Evolutionary conservation across 2,888 invertebrate species (phyloP), one percentile per base, ranked within the genome.

Genomic region (Papilio protenor): DNA sequence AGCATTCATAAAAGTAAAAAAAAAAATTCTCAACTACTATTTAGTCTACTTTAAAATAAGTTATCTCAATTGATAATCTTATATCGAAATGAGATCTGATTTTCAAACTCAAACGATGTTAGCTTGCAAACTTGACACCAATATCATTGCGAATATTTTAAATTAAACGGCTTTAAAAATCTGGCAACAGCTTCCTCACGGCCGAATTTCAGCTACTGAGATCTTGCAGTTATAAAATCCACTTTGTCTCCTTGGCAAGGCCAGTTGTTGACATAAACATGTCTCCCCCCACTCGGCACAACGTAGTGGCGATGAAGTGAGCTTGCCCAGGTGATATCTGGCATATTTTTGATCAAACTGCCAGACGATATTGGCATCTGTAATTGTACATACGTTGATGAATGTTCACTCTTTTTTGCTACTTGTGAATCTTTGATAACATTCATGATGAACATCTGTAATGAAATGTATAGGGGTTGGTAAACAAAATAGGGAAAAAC

Each of bases 201-300:
- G 73, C 40, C 73, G 59, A 59, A 75, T 73, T 61, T 57, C 47
- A 23, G 33, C 75, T 52, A 75, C 66, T 55, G 78, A 76, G 59
- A 52, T 69, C 76, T 45, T 61, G 33, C 70, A 71, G 69, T 59
- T 47, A 55, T 47, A 75, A 59, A 72, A 70, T 77, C 80, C 79
- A 75, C 77, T 75, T 79, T 75, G 79, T 81, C 81, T 81, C 74
- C 78, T 83, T 84, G 84, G 83, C 85, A 83, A 81, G 77, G 79
- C 78, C 75, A 79, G 79, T 83, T 85, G 85, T 85, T 84, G 85
- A 85, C 84, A 84, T 84, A 84, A 84, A 85, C 83, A 84, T 72
- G 79, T 79, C 80, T 78, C 81, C 79, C 77, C 27, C 47, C 40
- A 66, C 73, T 73, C 76, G 23, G 21, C 64, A 55, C 76, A 76